Evolutionary conservation across 2,797 vertebrate species (phyloP).

Genomic region (Pipistrellus pygmaeus): DNA sequence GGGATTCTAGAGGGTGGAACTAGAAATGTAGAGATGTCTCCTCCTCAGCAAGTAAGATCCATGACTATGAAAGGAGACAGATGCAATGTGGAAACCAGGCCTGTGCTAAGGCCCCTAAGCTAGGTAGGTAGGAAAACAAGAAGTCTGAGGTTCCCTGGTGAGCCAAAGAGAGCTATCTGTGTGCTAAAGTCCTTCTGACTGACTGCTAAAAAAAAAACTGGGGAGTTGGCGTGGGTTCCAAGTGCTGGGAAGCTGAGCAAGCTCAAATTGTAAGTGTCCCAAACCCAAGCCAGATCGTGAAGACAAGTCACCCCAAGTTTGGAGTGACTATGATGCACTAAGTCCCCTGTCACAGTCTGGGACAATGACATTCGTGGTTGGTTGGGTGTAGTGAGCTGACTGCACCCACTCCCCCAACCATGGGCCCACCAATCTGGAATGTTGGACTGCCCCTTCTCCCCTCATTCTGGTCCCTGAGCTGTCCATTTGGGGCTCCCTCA

Average conservation of each 20-base stretch:
- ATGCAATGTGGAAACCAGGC: neutral
- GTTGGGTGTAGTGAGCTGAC: neutral
- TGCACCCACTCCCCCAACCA: too few species aligned
- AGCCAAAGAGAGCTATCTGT: neutral
- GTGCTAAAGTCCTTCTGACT: neutral
- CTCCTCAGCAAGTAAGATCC: neutral
- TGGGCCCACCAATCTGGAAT: neutral
- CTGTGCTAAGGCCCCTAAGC: neutral
- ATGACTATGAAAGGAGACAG: neutral
- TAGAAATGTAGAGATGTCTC: rapidly evolving
- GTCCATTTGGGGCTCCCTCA: neutral
- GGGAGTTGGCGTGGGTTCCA: neutral
- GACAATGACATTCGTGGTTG: neutral
- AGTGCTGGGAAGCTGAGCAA: neutral
- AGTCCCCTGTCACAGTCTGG: neutral
- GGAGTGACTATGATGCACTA: neutral
- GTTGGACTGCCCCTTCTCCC: too few species aligned
- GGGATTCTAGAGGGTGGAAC: neutral
- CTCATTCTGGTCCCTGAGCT: neutral
- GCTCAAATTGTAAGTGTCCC: neutral
- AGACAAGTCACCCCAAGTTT: neutral
- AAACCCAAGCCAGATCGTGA: neutral
- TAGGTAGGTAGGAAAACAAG: neutral
- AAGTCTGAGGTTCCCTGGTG: neutral
- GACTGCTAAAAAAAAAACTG: neutral